Evolutionary conservation across 2,797 vertebrate genomes (phyloP).

Genomic region (Falco concolor): DNA sequence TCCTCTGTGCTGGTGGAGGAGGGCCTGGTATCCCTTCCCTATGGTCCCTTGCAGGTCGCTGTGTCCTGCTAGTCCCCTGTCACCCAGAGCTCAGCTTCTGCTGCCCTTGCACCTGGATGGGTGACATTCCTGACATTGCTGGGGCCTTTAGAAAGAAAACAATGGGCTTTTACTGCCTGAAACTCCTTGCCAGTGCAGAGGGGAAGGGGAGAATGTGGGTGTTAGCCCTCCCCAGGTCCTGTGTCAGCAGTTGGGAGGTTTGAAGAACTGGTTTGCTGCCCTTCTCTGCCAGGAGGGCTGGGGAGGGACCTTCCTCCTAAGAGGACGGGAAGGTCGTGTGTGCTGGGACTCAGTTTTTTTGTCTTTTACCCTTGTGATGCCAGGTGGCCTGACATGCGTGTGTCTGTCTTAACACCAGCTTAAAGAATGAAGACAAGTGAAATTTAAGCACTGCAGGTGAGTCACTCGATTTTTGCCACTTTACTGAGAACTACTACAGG

Average conservation of each 20-base stretch:
- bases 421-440: neutral
- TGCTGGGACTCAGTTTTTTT: neutral
- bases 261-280: neutral
- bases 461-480: neutral
- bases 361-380: neutral
- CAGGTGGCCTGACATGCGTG: neutral
- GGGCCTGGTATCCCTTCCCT: rapidly evolving
- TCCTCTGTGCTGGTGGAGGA: neutral
- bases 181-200: neutral
- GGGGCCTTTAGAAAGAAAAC: neutral
- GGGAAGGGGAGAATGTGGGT: neutral
- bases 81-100: neutral
- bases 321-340: rapidly evolving
- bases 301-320: neutral
- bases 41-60: neutral
- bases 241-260: neutral
- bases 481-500: neutral
- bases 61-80: neutral
- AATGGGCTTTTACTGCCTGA: neutral
- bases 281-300: neutral
- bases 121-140: neutral
- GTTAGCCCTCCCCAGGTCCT: neutral
- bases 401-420: neutral
- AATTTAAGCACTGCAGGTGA: neutral
- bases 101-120: neutral